These are phyloP conservation scores for Lysandra bellargus DNA, from an alignment of 2,888 invertebrate genomes.

Conservation along the genomic window DNA sequence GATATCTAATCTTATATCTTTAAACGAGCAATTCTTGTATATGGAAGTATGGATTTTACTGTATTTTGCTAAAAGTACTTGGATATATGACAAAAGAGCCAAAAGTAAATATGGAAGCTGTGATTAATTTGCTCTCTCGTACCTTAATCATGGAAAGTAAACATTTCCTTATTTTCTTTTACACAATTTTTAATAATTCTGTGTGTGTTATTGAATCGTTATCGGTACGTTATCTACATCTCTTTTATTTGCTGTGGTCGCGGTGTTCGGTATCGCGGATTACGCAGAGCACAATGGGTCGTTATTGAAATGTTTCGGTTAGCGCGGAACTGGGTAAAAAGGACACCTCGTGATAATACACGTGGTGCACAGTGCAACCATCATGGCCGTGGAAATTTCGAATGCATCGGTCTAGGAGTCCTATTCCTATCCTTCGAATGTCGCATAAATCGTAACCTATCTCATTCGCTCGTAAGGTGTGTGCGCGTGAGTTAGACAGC, in stretches of 20 bases:
- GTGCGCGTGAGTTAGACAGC: too few species aligned
- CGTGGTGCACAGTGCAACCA: slow-evolving; percentile 50
- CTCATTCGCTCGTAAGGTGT: too few species aligned
- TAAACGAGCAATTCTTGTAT: too few species aligned
- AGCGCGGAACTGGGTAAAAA: slow-evolving; percentile 65
- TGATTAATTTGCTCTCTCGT: neutral
- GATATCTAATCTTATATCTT: too few species aligned
- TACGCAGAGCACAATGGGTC: slow-evolving; percentile 61
- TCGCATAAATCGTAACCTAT: too few species aligned
- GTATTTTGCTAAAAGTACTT: neutral
- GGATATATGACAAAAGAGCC: neutral
- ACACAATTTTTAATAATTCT: slow-evolving; percentile 5
- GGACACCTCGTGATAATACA: slow-evolving; percentile 59
- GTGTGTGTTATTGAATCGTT: slow-evolving; percentile 35
- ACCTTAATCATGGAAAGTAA: neutral
- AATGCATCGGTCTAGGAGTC: neutral
- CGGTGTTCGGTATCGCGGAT: slow-evolving; percentile 49
- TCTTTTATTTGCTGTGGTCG: slow-evolving; percentile 45
- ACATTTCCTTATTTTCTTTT: slow-evolving; percentile 19
- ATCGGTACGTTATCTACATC: slow-evolving; percentile 50
- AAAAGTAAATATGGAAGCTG: neutral
- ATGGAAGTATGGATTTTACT: neutral
- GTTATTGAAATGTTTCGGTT: slow-evolving; percentile 67
- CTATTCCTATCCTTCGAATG: neutral
- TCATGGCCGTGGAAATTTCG: slow-evolving; percentile 1